Evolutionary conservation across 2,888 invertebrate species (phyloP).

Genomic region (Trimorus sp.): DNA sequence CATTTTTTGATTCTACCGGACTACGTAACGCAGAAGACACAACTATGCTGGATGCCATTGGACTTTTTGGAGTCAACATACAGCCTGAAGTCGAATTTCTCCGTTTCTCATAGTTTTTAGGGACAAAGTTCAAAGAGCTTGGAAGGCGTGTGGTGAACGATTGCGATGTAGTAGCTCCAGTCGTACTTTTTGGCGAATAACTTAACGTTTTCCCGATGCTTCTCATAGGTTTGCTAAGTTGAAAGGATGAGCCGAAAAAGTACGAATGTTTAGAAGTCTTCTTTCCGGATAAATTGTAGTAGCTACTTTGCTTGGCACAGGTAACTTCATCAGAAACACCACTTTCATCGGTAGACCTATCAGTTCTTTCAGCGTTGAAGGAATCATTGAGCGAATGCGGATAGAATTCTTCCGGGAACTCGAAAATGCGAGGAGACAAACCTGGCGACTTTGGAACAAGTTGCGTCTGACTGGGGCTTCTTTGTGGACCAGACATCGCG

Average conservation of each 20-base stretch:
- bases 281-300: conserved; percentile 64
- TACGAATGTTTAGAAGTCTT: conserved; percentile 68
- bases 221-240: conserved; percentile 74
- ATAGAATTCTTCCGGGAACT: conserved; percentile 75
- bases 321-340: not conserved
- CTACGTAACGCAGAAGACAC: conserved; percentile 53
- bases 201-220: conserved; percentile 74
- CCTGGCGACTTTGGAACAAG: conserved; percentile 83
- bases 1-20: conserved; percentile 34
- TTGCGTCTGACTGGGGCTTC: conserved; percentile 83
- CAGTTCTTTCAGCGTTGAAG: conserved; percentile 75
- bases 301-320: conserved; percentile 41
- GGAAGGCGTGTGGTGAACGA: conserved; percentile 66
- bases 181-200: conserved; percentile 74
- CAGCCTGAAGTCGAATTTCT: conserved; percentile 74
- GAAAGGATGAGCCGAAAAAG: conserved; percentile 70
- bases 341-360: conserved; percentile 52
- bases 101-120: conserved; percentile 70
- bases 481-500: conserved; percentile 83
- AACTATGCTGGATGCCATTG: conserved; percentile 74
- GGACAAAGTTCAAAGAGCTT: conserved; percentile 68
- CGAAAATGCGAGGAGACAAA: conserved; percentile 82
- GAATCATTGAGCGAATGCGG: conserved; percentile 74
- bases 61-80: conserved; percentile 69
- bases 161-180: conserved; percentile 60